Percentiles rank a stretch among this genome's conserved stretches.
Evolutionary conservation across 2,113 vertebrate genomes (phyloP).

Genomic region (Xiphophorus maculatus): DNA sequence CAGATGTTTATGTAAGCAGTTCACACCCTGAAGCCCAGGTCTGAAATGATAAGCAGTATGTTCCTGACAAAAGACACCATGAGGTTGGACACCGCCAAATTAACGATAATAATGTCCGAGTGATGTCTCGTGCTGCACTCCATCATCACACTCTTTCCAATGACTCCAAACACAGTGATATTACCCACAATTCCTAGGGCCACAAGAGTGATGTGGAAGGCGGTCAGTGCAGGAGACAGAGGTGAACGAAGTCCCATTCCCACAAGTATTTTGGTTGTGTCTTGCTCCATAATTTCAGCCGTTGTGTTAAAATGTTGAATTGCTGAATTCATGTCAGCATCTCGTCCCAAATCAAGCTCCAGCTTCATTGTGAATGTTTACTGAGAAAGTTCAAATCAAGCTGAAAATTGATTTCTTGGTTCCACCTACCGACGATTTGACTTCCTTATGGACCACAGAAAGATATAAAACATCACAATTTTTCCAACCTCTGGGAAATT

Average conservation of each 20-base stretch:
- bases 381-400: neutral
- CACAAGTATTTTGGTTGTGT: constrained; percentile 5
- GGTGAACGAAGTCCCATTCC: constrained; percentile 58
- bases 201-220: constrained; percentile 75
- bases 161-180: constrained; percentile 68
- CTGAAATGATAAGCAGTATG: constrained; percentile 72
- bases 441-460: constrained; percentile 17
- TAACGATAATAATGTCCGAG: constrained; percentile 82
- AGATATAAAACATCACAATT: constrained; percentile 24
- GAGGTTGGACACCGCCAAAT: constrained; percentile 81
- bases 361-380: constrained; percentile 12
- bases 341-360: neutral
- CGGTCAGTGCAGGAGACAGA: constrained; percentile 47
- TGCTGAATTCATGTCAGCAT: constrained; percentile 5
- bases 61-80: constrained; percentile 80
- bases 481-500: constrained; percentile 23
- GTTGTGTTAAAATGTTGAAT: neutral
- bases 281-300: fast-evolving
- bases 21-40: constrained; percentile 75
- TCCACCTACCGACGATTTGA: neutral
- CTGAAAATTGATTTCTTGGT: neutral
- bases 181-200: constrained; percentile 78
- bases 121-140: constrained; percentile 53
- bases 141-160: constrained; percentile 68
- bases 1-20: neutral